Evolutionary conservation across 2,888 invertebrate species (phyloP).

Genomic region (Trileptium ribeirensis): DNA sequence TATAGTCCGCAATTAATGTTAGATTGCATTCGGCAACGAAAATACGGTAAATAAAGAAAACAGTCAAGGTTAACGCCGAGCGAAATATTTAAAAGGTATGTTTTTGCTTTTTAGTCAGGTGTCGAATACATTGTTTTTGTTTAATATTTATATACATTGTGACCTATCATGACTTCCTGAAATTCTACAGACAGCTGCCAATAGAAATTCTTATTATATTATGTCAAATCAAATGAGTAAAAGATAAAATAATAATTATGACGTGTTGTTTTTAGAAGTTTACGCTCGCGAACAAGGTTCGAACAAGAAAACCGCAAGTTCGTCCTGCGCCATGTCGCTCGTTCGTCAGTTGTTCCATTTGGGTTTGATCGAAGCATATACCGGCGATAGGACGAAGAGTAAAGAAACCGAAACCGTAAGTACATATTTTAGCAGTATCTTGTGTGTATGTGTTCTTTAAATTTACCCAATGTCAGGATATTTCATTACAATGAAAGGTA

Average conservation of each 20-base stretch:
- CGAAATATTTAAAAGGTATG: too few relatives aligned
- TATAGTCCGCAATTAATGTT: too few relatives aligned
- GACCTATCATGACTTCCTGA: too few relatives aligned
- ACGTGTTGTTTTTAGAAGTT: conserved; percentile 50
- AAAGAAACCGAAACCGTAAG: conserved; percentile 62
- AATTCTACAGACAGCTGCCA: too few relatives aligned
- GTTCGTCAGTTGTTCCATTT: conserved; percentile 89
- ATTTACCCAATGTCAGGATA: too few relatives aligned
- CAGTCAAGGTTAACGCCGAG: too few relatives aligned
- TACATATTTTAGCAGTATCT: background rate
- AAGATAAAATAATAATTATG: background rate
- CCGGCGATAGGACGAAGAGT: conserved; percentile 61
- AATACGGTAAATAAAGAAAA: too few relatives aligned
- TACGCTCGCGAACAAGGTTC: conserved; percentile 83
- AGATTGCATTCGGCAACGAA: too few relatives aligned
- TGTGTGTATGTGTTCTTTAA: conserved; percentile 19
- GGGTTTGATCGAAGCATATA: conserved; percentile 80
- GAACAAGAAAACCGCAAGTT: conserved; percentile 90
- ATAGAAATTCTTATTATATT: too few relatives aligned
- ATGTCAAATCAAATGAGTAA: background rate
- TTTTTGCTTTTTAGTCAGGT: too few relatives aligned
- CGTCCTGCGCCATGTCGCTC: conserved; percentile 87
- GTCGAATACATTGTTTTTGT: too few relatives aligned
- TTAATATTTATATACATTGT: background rate
- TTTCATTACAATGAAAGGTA: too few relatives aligned